Evolutionary conservation across 2,797 vertebrate species (phyloP).

Genomic region (Sebastes baramenuke): DNA sequence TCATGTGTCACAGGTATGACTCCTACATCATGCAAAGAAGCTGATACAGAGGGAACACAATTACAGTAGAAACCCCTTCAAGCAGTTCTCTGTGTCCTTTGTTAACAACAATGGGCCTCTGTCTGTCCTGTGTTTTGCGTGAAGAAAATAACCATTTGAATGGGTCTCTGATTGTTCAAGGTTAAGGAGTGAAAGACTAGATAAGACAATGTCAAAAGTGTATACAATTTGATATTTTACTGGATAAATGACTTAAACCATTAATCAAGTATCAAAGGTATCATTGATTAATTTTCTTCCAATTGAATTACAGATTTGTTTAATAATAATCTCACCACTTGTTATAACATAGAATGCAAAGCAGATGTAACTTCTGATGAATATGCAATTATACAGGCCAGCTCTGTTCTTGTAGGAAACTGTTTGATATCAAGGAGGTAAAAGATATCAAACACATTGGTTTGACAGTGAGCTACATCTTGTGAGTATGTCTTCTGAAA

Average conservation of each 20-base stretch:
- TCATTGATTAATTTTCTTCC: background rate
- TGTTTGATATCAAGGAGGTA: background rate
- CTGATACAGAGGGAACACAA: background rate
- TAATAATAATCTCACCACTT: background rate
- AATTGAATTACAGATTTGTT: background rate
- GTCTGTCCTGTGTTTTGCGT: too few relatives aligned
- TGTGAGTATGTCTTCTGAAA: background rate
- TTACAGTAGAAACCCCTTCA: too few relatives aligned
- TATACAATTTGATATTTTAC: background rate
- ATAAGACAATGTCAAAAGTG: too few relatives aligned
- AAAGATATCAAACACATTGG: background rate
- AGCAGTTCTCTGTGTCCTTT: too few relatives aligned
- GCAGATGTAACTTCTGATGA: background rate
- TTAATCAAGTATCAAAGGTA: background rate
- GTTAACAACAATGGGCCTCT: too few relatives aligned
- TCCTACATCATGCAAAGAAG: background rate
- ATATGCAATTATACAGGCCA: background rate
- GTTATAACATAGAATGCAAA: background rate
- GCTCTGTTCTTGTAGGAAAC: background rate
- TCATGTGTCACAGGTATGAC: slow-evolving; percentile 87
- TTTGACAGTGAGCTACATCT: background rate
- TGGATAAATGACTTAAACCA: background rate
- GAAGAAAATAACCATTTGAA: too few relatives aligned
- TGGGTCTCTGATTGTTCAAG: too few relatives aligned
- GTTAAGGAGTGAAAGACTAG: too few relatives aligned